A percentile compares a stretch with the other conserved stretches of the same genome.
Conservation (phyloP, 35 echinoderm and acorn worm genomes). For the Stichopus chloronotus region DNA sequence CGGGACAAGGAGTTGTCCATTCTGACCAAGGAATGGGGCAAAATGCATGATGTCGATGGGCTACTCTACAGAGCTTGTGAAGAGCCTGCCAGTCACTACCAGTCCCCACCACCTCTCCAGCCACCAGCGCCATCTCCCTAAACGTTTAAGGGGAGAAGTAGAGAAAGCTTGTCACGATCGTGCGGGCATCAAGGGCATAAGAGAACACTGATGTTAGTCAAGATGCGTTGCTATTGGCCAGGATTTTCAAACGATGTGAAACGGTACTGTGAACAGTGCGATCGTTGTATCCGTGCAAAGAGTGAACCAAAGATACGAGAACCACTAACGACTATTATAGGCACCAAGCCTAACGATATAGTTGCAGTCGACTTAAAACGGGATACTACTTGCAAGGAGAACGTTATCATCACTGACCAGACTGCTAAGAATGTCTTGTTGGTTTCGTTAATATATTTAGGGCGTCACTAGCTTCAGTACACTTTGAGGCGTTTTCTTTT, state of each 20-base stretch:
- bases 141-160: background rate
- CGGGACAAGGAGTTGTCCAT: too few relatives aligned
- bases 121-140: too few relatives aligned
- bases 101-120: background rate
- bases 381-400: too few relatives aligned
- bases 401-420: too few relatives aligned
- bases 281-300: slow-evolving; percentile 46
- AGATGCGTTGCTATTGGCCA: slow-evolving; percentile 36
- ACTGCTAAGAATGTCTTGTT: too few relatives aligned
- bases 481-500: too few relatives aligned
- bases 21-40: too few relatives aligned
- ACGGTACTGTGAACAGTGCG: slow-evolving; percentile 44
- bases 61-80: too few relatives aligned
- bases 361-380: too few relatives aligned
- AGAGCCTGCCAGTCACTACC: background rate
- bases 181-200: slow-evolving; percentile 41
- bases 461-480: too few relatives aligned
- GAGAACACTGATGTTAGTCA: background rate
- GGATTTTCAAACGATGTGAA: background rate
- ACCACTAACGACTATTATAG: slow-evolving; percentile 5
- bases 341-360: slow-evolving; percentile 11
- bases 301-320: slow-evolving; percentile 14
- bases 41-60: too few relatives aligned
- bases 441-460: too few relatives aligned
- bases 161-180: background rate